These are phyloP conservation scores for Squalus acanthias DNA, from an alignment of 2,797 vertebrate species.

Conservation along the genomic window DNA sequence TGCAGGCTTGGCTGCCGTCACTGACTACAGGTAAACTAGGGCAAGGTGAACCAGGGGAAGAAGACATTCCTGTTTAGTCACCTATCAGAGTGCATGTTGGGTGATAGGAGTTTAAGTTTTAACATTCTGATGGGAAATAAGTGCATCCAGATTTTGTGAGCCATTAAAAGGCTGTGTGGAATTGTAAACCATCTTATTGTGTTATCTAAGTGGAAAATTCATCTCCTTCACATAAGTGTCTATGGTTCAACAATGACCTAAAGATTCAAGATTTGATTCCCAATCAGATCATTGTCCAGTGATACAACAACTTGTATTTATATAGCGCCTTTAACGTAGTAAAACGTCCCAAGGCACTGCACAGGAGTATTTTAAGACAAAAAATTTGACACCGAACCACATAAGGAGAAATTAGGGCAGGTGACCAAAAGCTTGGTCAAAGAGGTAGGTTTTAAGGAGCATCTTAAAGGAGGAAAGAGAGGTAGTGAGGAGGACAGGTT, in stretches of 20 bases:
- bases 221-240: background rate
- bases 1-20: constrained; percentile 87
- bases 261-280: background rate
- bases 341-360: too few relatives aligned
- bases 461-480: too few relatives aligned
- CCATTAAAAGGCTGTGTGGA: background rate
- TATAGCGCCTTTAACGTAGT: too few relatives aligned
- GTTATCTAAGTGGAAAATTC: background rate
- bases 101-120: background rate
- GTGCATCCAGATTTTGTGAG: background rate
- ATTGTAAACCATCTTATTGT: background rate
- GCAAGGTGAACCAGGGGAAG: background rate
- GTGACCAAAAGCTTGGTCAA: too few relatives aligned
- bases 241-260: background rate
- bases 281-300: background rate
- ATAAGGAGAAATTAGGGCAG: too few relatives aligned
- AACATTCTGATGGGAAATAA: background rate
- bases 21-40: constrained; percentile 76
- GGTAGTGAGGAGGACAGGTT: too few relatives aligned
- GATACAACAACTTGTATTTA: too few relatives aligned
- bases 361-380: too few relatives aligned
- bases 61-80: background rate
- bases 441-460: too few relatives aligned
- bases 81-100: background rate
- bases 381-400: too few relatives aligned